Percentiles rank a stretch among this genome's conserved stretches.
Evolutionary conservation across 2,888 invertebrate genomes (phyloP).

Genomic region (Sinopyrophorus schimmeli): DNA sequence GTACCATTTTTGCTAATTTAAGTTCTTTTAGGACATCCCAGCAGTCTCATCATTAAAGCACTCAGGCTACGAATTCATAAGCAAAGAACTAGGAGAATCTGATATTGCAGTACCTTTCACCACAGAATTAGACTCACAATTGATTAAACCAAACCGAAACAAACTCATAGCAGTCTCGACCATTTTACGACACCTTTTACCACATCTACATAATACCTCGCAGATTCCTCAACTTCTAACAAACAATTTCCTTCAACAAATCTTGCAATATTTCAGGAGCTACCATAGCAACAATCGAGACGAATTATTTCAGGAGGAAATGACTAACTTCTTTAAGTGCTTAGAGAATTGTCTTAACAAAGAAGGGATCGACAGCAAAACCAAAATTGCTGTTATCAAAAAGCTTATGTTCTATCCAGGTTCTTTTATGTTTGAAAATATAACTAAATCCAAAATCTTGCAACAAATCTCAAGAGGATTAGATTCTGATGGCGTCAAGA

Average conservation of each 20-base stretch:
- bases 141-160: conserved; percentile 61
- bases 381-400: conserved; percentile 63
- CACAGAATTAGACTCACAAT: conserved; percentile 57
- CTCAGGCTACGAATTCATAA: conserved; percentile 67
- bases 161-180: conserved; percentile 65
- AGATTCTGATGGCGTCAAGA: conserved; percentile 64
- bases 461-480: conserved; percentile 67
- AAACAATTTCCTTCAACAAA: conserved; percentile 66
- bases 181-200: conserved; percentile 62
- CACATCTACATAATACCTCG: conserved; percentile 54
- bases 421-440: conserved; percentile 73
- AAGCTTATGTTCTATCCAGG: conserved; percentile 71
- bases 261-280: conserved; percentile 66
- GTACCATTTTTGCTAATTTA: no score
- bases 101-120: conserved; percentile 62
- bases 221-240: conserved; percentile 64
- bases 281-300: conserved; percentile 63
- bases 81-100: conserved; percentile 59
- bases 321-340: conserved; percentile 60
- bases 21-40: conserved; percentile 63
- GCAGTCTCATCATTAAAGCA: conserved; percentile 63
- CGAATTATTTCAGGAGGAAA: conserved; percentile 61
- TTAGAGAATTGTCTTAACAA: conserved; percentile 58
- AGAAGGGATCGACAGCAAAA: conserved; percentile 57
- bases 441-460: conserved; percentile 66